Conservation (phyloP, 2,113 vertebrate species). For the Marcusenius ussheri region DNA sequence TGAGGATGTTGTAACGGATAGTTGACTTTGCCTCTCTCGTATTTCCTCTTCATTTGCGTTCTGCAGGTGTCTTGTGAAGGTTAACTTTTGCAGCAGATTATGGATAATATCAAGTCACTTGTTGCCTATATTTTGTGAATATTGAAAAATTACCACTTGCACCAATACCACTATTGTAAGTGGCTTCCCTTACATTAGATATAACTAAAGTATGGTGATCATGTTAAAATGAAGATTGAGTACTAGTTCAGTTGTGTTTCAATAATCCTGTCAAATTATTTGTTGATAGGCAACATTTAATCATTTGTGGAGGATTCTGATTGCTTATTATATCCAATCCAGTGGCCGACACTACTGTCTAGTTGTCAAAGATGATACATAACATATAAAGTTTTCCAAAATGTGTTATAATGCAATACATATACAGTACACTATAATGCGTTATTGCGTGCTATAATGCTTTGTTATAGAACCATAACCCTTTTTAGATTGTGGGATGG, state of each 20-base stretch:
- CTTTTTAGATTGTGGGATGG: neutral
- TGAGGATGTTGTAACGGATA: neutral
- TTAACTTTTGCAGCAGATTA: neutral
- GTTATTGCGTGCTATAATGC: neutral
- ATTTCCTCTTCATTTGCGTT: neutral
- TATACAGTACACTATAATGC: neutral
- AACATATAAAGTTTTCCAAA: neutral
- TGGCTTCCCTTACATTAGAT: neutral
- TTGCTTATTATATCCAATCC: neutral
- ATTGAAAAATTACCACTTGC: neutral
- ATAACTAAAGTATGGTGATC: neutral
- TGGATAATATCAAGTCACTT: neutral
- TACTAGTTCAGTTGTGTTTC: neutral
- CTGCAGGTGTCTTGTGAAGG: neutral
- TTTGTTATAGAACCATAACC: neutral
- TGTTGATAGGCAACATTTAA: neutral
- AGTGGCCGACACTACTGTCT: neutral
- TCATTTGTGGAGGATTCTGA: neutral
- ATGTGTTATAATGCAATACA: neutral
- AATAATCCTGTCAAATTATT: neutral
- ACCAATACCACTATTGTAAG: neutral
- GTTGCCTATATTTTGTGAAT: neutral
- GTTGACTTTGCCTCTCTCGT: neutral
- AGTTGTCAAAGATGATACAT: neutral
- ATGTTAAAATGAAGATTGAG: neutral